Conservation (phyloP, 2,797 vertebrate species). For the Ceyx erithaca region DNA sequence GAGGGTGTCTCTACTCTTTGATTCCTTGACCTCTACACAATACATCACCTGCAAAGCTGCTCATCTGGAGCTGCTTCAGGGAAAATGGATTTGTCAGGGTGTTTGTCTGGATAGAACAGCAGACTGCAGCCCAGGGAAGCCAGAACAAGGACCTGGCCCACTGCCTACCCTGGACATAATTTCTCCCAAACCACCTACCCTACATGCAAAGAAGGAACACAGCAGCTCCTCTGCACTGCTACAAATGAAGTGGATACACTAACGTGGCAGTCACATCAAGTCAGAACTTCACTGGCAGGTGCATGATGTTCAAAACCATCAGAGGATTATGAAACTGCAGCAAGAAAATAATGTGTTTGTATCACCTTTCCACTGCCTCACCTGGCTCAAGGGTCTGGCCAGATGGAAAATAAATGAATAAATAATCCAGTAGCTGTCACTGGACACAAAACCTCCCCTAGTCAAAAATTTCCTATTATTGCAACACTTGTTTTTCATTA, state of each 20-base stretch:
- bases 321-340: not conserved
- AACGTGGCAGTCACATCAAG: not conserved
- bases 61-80: not conserved
- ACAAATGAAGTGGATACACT: not conserved
- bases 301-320: not conserved
- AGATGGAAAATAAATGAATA: not conserved
- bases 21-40: not conserved
- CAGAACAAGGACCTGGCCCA: not conserved
- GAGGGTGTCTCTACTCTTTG: not conserved
- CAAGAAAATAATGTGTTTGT: not conserved
- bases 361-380: not conserved
- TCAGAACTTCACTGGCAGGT: not conserved
- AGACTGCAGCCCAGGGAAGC: not conserved
- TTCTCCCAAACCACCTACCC: not conserved
- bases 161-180: not conserved
- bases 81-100: not conserved
- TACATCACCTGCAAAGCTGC: not conserved
- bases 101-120: not conserved
- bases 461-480: not conserved
- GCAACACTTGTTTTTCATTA: not conserved
- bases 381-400: fast-evolving
- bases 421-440: not conserved
- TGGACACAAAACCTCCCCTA: not conserved
- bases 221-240: not conserved
- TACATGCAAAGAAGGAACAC: not conserved